Evolutionary conservation across 53 echinoderm and acorn worm genomes (phyloP), one percentile per base, ranked within the genome.

Genomic region (Astropecten irregularis): DNA sequence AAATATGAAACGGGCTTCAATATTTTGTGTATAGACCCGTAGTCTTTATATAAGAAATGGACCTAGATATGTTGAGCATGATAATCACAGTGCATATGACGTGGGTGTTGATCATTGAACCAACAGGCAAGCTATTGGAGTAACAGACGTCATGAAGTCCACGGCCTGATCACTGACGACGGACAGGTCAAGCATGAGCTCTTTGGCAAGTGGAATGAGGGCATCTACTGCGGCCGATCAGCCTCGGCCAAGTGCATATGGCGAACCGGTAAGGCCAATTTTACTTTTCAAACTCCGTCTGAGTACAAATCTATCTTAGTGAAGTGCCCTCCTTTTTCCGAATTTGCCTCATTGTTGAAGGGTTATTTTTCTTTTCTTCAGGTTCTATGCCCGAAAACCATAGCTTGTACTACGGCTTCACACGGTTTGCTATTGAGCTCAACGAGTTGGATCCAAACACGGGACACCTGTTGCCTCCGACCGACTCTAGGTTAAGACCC

Each of bases 171-270:
- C 55, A 87, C 88, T 32, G 90, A 94, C 46, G 89, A 96, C 32
- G 99, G 99, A 28, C 88, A 94, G 38, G 69, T 95, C 19, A 84
- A 94, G 14, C 94, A 99, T 70, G 94, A 97, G 69, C 90, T 99
- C n/a, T 99, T 99, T 77, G 99, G 99, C 60, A 99, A 99, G 61
- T 99, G 99, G 99, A 99, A 94, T 72, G 99, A 99, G 48, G 91
- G 99, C 1, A 77, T 99, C 40, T 99, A 95, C 88, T 99, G 99
- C 49, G 99, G 99, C 10, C 49, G 92, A 54, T 95, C 94, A 23
- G 88, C 94, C 14, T 99, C 99, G 10, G 99, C 99, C 46, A 99
- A 99, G 54, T 95, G 94, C 61, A 90, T 99, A 77, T 99, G 99
- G 99, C 94, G 99, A 36, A 92, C 99, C 79, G 99, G 99, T 99